Conservation (phyloP, 2,888 invertebrate genomes). For the Phlogophora meticulosa region DNA sequence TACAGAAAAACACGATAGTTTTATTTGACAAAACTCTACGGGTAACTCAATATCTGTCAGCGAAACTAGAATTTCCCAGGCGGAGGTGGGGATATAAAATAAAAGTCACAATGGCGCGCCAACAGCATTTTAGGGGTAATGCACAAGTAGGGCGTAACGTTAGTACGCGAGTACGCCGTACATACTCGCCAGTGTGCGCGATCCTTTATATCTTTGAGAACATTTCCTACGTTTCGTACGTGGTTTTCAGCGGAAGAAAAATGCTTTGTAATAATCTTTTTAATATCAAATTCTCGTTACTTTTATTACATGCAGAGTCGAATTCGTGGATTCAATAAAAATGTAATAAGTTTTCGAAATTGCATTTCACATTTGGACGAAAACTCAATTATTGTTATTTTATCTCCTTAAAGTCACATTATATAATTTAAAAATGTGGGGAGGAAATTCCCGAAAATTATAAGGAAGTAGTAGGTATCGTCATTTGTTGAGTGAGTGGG, state of each 20-base stretch:
- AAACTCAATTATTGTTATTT: constrained; percentile 19
- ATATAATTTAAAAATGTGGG: constrained; percentile 23
- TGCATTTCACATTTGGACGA: constrained; percentile 21
- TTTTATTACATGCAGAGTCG: constrained; percentile 46
- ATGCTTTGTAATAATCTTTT: constrained; percentile 55
- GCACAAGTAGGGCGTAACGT: constrained; percentile 58
- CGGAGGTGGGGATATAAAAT: constrained; percentile 81
- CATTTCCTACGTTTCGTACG: constrained; percentile 57
- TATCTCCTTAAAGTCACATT: constrained; percentile 3
- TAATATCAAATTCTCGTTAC: constrained; percentile 52
- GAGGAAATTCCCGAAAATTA: constrained; percentile 20
- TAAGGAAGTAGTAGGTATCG: constrained; percentile 20
- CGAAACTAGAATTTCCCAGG: constrained; percentile 84
- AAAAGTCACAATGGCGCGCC: constrained; percentile 75
- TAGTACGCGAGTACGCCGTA: constrained; percentile 39
- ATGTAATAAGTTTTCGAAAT: constrained; percentile 19
- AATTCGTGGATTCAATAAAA: constrained; percentile 29
- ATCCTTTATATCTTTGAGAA: constrained; percentile 50
- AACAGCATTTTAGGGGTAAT: constrained; percentile 72
- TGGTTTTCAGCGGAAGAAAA: constrained; percentile 45
- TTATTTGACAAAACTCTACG: constrained; percentile 80
- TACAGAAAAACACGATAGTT: constrained; percentile 75
- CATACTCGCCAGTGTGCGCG: constrained; percentile 28
- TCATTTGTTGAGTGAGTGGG: not conserved
- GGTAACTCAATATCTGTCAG: constrained; percentile 86